Evolutionary conservation across 2,797 vertebrate genomes (phyloP).

Genomic region (Champsocephalus gunnari): DNA sequence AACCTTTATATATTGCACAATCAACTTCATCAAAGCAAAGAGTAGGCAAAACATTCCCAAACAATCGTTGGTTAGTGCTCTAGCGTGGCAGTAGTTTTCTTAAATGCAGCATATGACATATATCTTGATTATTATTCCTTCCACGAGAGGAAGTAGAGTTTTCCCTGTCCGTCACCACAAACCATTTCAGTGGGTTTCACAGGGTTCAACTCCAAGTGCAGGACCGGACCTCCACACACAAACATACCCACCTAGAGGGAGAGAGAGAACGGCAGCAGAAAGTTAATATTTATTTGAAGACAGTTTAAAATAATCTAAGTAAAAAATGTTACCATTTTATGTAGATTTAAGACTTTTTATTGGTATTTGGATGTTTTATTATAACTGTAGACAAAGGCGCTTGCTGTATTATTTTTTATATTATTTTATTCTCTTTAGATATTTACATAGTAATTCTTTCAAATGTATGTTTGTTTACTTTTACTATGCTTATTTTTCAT

Average conservation of each 20-base stretch:
- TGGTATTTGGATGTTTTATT: too few species aligned
- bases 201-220: conserved; percentile 83
- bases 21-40: not conserved
- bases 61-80: conserved; percentile 12
- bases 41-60: not conserved
- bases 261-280: not conserved
- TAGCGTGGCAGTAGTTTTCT: not conserved
- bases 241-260: conserved; percentile 88
- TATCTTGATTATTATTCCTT: conserved; percentile 50
- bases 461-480: too few species aligned
- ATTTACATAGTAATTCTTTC: too few species aligned
- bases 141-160: conserved; percentile 87
- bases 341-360: too few species aligned
- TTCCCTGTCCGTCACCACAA: conserved; percentile 85
- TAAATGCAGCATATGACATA: not conserved
- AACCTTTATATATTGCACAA: not conserved
- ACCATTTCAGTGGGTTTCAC: conserved; percentile 74
- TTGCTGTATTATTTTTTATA: too few species aligned
- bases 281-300: not conserved
- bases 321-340: too few species aligned
- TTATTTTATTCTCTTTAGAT: too few species aligned
- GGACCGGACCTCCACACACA: conserved; percentile 85
- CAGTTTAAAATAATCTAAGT: not conserved
- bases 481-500: too few species aligned
- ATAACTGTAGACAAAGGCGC: too few species aligned